phyloP scores from a whole-genome alignment of 2,888 invertebrate genomes.

The Aporophyla lueneburgensis region DNA sequence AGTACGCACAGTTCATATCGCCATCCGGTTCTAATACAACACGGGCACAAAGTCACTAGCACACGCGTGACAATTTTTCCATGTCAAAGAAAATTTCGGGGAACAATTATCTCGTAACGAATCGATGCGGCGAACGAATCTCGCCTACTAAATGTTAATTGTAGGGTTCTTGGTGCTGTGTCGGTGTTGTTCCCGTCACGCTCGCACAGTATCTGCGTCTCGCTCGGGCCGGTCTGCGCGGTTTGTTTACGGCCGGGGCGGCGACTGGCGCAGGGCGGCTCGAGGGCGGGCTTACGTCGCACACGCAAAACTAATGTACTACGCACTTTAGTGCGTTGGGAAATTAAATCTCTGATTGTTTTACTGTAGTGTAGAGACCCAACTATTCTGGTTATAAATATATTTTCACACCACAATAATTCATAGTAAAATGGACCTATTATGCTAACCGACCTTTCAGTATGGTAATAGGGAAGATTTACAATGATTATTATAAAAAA shows the following conservation, averaged over 20 bases:
- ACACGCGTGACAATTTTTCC: constrained; percentile 81
- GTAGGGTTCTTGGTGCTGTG: constrained; percentile 85
- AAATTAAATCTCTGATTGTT: constrained; percentile 64
- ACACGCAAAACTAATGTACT: constrained; percentile 84
- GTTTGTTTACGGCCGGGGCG: constrained; percentile 73
- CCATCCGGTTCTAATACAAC: constrained; percentile 79
- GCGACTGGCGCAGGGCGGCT: constrained; percentile 85
- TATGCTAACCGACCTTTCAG: constrained; percentile 9
- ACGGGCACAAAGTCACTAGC: constrained; percentile 67
- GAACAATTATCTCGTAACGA: constrained; percentile 90
- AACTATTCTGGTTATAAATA: constrained; percentile 16
- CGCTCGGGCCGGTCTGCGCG: constrained; percentile 71
- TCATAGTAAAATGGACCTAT: not conserved
- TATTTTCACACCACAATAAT: constrained; percentile 11
- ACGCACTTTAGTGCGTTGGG: constrained; percentile 70
- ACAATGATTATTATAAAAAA: not conserved
- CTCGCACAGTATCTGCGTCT: constrained; percentile 77
- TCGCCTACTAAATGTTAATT: constrained; percentile 88
- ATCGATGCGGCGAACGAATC: constrained; percentile 90
- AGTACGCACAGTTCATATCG: constrained; percentile 89
- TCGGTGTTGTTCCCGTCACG: constrained; percentile 73
- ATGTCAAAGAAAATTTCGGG: constrained; percentile 82
- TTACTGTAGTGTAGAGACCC: constrained; percentile 18
- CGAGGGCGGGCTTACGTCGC: constrained; percentile 83
- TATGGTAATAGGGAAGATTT: not conserved